phyloP scores from a whole-genome alignment of 2,888 invertebrate genomes.

The Drosophila siamana region DNA sequence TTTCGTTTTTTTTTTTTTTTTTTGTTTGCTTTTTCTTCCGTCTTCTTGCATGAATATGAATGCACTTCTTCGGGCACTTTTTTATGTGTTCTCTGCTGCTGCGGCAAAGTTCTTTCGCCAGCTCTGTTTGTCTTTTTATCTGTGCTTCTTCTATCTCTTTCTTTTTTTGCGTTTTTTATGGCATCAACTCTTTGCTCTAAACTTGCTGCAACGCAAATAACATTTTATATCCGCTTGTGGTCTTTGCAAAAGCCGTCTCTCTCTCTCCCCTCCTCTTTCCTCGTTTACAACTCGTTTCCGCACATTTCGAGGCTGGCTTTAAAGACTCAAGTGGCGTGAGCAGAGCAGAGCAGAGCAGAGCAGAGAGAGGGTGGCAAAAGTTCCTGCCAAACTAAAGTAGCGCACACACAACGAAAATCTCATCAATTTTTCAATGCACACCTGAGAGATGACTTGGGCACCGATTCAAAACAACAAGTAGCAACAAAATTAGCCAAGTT shows the following conservation, averaged over 20 bases:
- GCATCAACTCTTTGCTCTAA: constrained; percentile 15
- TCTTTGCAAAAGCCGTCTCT: too few relatives aligned
- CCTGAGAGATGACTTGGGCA: constrained; percentile 46
- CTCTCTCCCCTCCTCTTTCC: too few relatives aligned
- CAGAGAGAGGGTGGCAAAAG: constrained; percentile 21
- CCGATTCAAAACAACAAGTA: constrained; percentile 17
- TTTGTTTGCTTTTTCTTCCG: neutral
- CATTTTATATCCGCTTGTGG: constrained; percentile 43
- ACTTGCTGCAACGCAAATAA: constrained; percentile 28
- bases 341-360: too few relatives aligned
- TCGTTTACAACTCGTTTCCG: constrained; percentile 33
- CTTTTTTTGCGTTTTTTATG: constrained; percentile 13
- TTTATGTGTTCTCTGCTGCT: constrained; percentile 12
- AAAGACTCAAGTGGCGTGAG: constrained; percentile 70
- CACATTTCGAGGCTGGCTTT: constrained; percentile 37
- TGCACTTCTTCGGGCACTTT: constrained; percentile 24
- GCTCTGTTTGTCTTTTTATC: constrained; percentile 40
- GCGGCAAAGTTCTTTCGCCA: constrained; percentile 19
- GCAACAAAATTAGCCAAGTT: constrained; percentile 72
- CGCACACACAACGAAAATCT: constrained; percentile 51
- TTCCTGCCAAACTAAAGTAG: constrained; percentile 30
- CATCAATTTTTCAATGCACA: constrained; percentile 75
- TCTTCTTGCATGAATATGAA: constrained; percentile 9
- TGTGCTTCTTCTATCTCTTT: neutral
- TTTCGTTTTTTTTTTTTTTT: neutral